Evolutionary conservation across 2,888 invertebrate genomes (phyloP).

Genomic region (Adelognathus sp.): DNA sequence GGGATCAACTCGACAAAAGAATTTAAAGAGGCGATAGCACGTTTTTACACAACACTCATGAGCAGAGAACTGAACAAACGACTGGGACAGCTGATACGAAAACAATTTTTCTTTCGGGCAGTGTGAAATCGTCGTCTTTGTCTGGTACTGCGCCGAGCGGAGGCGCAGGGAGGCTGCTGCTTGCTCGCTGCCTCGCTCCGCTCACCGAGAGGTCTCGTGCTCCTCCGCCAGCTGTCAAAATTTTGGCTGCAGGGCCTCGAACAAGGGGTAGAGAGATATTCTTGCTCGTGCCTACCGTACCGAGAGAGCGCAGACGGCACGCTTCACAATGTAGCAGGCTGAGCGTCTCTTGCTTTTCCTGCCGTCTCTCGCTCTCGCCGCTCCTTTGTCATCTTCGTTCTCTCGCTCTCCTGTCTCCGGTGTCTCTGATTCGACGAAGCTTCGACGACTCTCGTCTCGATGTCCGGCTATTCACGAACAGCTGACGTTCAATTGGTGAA

Average conservation of each 20-base stretch:
- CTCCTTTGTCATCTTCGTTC: background rate
- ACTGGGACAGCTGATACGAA: constrained; percentile 39
- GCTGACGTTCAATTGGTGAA: constrained; percentile 13
- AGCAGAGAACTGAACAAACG: background rate
- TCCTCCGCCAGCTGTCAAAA: constrained; percentile 51
- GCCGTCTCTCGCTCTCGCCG: background rate
- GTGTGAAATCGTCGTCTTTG: constrained; percentile 43
- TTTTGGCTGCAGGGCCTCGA: constrained; percentile 13
- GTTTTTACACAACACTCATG: background rate
- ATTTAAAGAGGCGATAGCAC: background rate
- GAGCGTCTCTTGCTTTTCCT: background rate
- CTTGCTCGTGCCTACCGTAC: background rate
- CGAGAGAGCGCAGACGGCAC: background rate
- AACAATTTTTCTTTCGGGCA: constrained; percentile 42
- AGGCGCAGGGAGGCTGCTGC: background rate
- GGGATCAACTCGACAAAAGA: constrained; percentile 5
- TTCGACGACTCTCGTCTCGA: background rate
- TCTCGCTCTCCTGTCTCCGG: background rate
- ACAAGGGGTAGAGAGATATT: background rate
- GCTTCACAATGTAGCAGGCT: constrained; percentile 3
- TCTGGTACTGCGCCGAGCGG: background rate
- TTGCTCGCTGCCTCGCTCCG: background rate
- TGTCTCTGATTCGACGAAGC: constrained; percentile 4
- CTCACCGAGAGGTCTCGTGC: constrained; percentile 1
- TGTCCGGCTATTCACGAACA: constrained; percentile 9